Evolutionary conservation across 2,113 vertebrate species (phyloP), one percentile per base, ranked within the genome.

Genomic region (Takifugu bimaculatus): DNA sequence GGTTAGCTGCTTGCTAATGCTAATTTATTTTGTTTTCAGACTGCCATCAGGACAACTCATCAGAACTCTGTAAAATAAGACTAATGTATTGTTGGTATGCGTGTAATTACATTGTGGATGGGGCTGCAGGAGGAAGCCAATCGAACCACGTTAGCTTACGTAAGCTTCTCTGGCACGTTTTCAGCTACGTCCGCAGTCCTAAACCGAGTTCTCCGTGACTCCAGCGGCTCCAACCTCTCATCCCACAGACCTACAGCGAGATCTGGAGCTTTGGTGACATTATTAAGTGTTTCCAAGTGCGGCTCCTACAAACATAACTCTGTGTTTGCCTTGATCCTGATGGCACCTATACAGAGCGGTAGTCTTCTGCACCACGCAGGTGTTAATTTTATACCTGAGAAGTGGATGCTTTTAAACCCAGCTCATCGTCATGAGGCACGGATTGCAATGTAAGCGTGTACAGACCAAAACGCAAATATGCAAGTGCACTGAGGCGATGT

Each of bases 211-310:
- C 54, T 72, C 61, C 58, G 63, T 68, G 20, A 20, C 20, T 20
- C 20, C 20, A 1, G 20, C 20, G 20, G 20, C 20, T 20, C 20
- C 20, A 20, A 69, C 59, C 54, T 55, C 72, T 59, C 63, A 43
- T 65, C 54, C 68, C 51, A 52, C 58, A 56, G 32, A 54, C 49
- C 0, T 59, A 55, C 45, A 65, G 55, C 57, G 50, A 52, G 47
- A 63, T 26, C 56, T 39, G 35, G 56, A 42, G 58, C 52, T 72
- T 67, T 69, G 73, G 77, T 71, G 69, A 79, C 65, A 77, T 60
- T 54, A 68, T 72, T 65, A 85, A 74, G 80, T 74, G 71, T 72
- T 68, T 65, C 51, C 58, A 72, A 74, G 79, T 70, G 65, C 53
- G 49, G 70, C 54, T 54, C 52, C 67, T 15, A 25, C 49, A 60